Evolutionary conservation across 2,113 vertebrate genomes (phyloP).

Genomic region (Motacilla alba): DNA sequence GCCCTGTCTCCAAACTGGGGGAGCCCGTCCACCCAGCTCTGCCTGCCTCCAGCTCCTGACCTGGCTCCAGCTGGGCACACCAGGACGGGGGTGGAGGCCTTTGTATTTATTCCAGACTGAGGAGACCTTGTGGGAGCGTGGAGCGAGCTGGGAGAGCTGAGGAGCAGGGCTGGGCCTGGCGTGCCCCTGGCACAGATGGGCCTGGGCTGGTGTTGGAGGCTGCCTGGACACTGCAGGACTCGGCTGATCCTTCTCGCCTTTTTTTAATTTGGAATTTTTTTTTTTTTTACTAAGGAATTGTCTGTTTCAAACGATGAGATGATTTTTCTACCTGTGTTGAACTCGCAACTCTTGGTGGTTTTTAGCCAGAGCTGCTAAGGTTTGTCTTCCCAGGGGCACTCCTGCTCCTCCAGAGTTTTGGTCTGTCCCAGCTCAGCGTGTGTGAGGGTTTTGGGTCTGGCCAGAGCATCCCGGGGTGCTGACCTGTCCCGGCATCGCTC

Average conservation of each 20-base stretch:
- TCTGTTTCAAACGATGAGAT: not conserved
- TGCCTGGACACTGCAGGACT: not conserved
- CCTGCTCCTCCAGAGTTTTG: not conserved
- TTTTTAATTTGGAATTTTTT: not conserved
- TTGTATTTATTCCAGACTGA: not conserved
- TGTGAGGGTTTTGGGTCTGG: not conserved
- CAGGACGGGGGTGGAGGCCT: rapidly evolving
- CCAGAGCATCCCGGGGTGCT: not conserved
- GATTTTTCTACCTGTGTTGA: constrained; percentile 27
- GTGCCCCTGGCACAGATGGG: rapidly evolving
- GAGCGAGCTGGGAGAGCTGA: not conserved
- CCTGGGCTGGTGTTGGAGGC: not conserved
- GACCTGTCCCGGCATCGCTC: not conserved
- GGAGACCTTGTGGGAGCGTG: rapidly evolving
- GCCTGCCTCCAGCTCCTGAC: not conserved
- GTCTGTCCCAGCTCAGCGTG: not conserved
- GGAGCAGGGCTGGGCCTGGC: not conserved
- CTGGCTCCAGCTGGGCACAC: not conserved
- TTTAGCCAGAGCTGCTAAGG: not conserved
- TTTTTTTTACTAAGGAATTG: not conserved
- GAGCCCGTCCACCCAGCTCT: not conserved
- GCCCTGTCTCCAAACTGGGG: not conserved
- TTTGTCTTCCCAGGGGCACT: constrained; percentile 4
- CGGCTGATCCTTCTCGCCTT: not conserved
- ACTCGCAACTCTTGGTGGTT: not conserved